These are phyloP conservation scores for Acarapis woodi DNA, from an alignment of 1,140 invertebrate genomes.

Conservation along the genomic window DNA sequence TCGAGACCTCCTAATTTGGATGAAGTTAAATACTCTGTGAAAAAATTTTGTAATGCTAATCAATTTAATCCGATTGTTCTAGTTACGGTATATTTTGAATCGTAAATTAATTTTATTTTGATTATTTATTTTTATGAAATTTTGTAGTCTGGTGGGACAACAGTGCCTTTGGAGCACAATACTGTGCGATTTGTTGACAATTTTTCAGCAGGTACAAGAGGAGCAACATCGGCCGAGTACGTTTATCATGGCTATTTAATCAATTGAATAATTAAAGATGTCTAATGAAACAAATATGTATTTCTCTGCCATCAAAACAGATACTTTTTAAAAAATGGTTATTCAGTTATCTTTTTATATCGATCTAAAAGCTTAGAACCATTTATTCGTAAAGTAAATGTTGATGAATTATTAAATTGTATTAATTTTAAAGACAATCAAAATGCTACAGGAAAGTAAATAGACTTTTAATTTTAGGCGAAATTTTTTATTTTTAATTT, in stretches of 20 bases:
- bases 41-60: conserved; percentile 4
- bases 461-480: conserved; percentile 4
- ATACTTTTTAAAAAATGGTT: conserved; percentile 45
- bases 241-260: conserved; percentile 6
- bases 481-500: conserved; percentile 15
- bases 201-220: conserved; percentile 82
- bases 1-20: conserved; percentile 1
- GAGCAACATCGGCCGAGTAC: conserved; percentile 69
- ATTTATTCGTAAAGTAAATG: conserved; percentile 51
- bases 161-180: conserved; percentile 78
- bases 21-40: neutral
- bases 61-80: conserved; percentile 1
- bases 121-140: neutral
- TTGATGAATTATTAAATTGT: conserved; percentile 40
- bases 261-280: conserved; percentile 1
- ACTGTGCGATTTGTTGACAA: conserved; percentile 94
- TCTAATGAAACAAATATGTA: neutral
- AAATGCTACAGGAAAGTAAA: neutral
- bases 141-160: conserved; percentile 59
- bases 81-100: conserved; percentile 1
- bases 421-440: conserved; percentile 13
- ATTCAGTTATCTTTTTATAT: conserved; percentile 30
- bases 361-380: conserved; percentile 51
- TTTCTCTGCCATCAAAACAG: conserved; percentile 12
- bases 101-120: neutral